A percentile compares a stretch with the other conserved stretches of the same genome.
Conservation (phyloP, 2,888 invertebrate species). For the Mamestra brassicae region DNA sequence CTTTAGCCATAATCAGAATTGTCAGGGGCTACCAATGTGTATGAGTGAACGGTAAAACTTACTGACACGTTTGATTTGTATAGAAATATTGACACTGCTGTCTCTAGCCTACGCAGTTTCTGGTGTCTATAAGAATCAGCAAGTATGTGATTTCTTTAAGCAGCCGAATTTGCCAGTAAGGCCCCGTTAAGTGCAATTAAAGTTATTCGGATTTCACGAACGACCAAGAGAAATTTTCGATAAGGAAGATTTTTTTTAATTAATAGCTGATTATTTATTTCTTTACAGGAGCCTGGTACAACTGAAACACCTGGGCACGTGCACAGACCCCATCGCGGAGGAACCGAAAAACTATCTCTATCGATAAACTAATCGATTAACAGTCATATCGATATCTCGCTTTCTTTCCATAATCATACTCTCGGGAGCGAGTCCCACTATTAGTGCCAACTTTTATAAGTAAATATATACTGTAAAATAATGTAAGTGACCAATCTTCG, state of each 20-base stretch:
- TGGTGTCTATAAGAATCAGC: too few species aligned
- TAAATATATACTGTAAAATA: constrained; percentile 68
- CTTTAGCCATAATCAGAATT: too few species aligned
- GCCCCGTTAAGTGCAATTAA: neutral
- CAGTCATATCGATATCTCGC: constrained; percentile 76
- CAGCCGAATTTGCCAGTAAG: too few species aligned
- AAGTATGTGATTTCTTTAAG: too few species aligned
- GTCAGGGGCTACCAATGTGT: too few species aligned
- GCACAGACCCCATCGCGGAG: constrained; percentile 96
- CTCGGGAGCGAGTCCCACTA: constrained; percentile 71
- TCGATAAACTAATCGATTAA: constrained; percentile 80
- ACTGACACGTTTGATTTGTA: too few species aligned
- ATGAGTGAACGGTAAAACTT: too few species aligned
- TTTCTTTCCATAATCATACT: constrained; percentile 74
- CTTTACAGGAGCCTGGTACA: constrained; percentile 92
- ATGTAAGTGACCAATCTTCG: constrained; percentile 73
- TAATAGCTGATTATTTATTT: constrained; percentile 13
- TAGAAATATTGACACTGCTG: neutral
- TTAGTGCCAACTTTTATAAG: constrained; percentile 83
- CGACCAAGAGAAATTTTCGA: neutral
- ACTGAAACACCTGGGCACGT: constrained; percentile 95
- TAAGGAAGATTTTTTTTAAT: neutral
- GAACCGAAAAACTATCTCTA: constrained; percentile 97
- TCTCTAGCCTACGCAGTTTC: neutral
- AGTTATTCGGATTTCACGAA: neutral